These are phyloP conservation scores for Clanis bilineata DNA, from an alignment of 2,888 invertebrate species.

Conservation along the genomic window DNA sequence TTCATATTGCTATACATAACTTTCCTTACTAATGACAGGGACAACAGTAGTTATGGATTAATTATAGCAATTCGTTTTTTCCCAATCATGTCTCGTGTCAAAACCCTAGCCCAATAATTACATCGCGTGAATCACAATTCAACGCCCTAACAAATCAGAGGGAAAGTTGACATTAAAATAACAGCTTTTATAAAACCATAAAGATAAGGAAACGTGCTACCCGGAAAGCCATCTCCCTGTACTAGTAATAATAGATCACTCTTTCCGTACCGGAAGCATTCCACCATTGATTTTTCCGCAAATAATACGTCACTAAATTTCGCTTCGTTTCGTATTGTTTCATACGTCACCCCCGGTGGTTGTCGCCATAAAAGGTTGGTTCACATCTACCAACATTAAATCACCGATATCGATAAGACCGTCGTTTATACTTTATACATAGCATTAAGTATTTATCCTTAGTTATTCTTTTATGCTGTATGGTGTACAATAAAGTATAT, in stretches of 20 bases:
- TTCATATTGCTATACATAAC: no score
- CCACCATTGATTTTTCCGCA: constrained; percentile 80
- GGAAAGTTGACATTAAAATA: constrained; percentile 61
- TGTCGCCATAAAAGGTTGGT: constrained; percentile 13
- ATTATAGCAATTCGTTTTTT: not conserved
- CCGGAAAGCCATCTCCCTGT: constrained; percentile 60
- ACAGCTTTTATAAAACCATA: constrained; percentile 70
- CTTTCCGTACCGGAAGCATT: constrained; percentile 74
- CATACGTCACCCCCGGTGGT: constrained; percentile 37
- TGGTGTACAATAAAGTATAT: no score
- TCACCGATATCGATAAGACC: no score
- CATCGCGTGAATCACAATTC: constrained; percentile 30
- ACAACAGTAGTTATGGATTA: no score
- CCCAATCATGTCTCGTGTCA: not conserved
- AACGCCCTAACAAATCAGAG: constrained; percentile 44
- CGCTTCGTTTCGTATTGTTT: constrained; percentile 46
- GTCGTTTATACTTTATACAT: no score
- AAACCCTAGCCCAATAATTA: constrained; percentile 22
- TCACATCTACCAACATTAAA: not conserved
- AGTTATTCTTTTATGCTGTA: no score
- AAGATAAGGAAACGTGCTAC: constrained; percentile 58
- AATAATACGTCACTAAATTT: constrained; percentile 67
- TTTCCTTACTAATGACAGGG: no score
- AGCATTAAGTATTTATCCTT: no score
- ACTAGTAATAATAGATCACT: constrained; percentile 73